Evolutionary conservation across 2,113 vertebrate species (phyloP), one percentile per base, ranked within the genome.

Genomic region (Colistium nudipinnis): DNA sequence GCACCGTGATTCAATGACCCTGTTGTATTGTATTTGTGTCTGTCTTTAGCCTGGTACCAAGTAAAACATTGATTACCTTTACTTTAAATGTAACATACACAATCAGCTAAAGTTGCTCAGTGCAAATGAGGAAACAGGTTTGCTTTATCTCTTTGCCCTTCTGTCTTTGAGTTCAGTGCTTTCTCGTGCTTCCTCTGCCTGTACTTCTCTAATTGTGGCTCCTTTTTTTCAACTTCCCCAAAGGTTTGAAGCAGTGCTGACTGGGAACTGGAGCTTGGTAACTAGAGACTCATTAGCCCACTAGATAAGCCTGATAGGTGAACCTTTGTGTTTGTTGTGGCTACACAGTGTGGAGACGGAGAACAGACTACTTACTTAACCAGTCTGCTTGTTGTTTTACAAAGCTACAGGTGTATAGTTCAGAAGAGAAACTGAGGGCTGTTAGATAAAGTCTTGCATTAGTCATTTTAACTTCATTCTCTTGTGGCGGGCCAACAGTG

Each of bases 221-320:
- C 78, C 76, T 66, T 79, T 83, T 81, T 70, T 77, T 60, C 9
- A 31, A 60, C 70, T 84, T 89, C 82, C 88, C 84, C n/a, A 57
- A 73, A 88, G 90, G 75, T 78, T 76, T 79, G 76, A 45, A 25
- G 52, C 49, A 0, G 43, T 54, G 77, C 53, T 81, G 73, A 63
- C 79, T 47, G 11, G 88, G 79, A 85, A 90, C 59, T 28, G 17
- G 44, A 45, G 61, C 68, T 43, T 22, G 62, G 85, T 84, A 85
- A 84, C 89, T 7, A 65, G 87, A 89, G 87, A 86, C 89, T 91
- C 78, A 87, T 90, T 90, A 81, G 57, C 19, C 24, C 19, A 79
- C 76, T 19, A 77, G 84, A 81, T 70, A 61, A 85, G 70, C 74
- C 68, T 54, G 52, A 75, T 52, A 64, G 78, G 44, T 75, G 62